Evolutionary conservation across 2,113 vertebrate genomes (phyloP), one percentile per base, ranked within the genome.

Genomic region (Scopus umbretta): DNA sequence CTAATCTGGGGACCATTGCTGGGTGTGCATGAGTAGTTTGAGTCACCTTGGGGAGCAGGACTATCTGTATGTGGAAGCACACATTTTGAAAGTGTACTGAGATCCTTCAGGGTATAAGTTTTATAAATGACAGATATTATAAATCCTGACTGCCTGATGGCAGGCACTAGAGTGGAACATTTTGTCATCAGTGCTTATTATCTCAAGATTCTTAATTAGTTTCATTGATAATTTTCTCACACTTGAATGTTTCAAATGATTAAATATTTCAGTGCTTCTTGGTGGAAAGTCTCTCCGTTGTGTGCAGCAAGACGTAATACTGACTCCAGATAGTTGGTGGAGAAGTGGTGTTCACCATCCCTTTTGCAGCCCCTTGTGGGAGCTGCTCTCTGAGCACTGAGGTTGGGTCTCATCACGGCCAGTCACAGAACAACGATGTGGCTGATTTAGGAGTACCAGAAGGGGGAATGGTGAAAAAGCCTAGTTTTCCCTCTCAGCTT

Each of bases 221-320:
- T 97, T 96, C 93, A 96, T 95, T 96, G 97, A 97, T 96, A 97
- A 96, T 97, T 97, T 96, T 96, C 86, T 94, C 3, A 14, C 93
- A 94, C 83, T 97, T 86, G 74, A 95, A 94, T 88, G 82, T 97
- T 95, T 81, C 36, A 20, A 63, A 96, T 95, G 67, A 93, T 97
- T 97, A 96, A 97, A 95, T 93, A 79, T 96, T 97, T 94, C 93
- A 40, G 66, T 76, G 86, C 87, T 81, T 88, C 55, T 95, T 86
- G 78, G 85, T 79, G 63, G 70, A 67, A 96, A 63, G 43, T 56
- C 40, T 86, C 32, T 88, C 70, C 0, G 1, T 78, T 55, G 52
- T 45, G 61, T 83, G 34, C 12, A 40, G 80, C 67, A 91, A 89
- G 78, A 90, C 56, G 7, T 18, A n/a, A 56, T 32, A 45, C 53